Base-by-base conservation (phyloP, 1,140 invertebrate genomes). In the Agrilus planipennis region DNA sequence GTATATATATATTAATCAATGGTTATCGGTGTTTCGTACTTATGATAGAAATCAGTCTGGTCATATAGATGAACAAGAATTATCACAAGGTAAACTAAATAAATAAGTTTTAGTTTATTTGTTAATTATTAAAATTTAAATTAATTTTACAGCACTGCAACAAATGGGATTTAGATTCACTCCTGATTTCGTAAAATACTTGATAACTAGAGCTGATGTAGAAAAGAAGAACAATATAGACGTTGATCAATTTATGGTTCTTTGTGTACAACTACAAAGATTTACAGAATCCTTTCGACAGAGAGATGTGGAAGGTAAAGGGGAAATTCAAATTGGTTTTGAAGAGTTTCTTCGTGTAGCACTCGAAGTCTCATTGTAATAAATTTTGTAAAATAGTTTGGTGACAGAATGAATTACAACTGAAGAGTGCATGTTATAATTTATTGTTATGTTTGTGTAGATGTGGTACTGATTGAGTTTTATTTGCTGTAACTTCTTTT, bases 101-200 rank as follows among this genome's bases (percentile, higher is more conserved):
- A 12, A 38, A 25, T 25, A 40, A 41, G 14, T 39, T 14, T 21
- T 29, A 23, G 27, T 41, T 40, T 41, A 23, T 44, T 34, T 25
- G 35, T 36, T 5, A 31, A 16, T 19, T 6, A 41, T 30, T 32
- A 20, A 14, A 18, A 30, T 23, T 39, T 27, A 43, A 34, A 40
- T 39, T 45, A 42, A 47, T 14, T 32, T 68, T 62, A 54, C 69
- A 79, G 88, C 88, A 15, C 72, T 89, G 20, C 66, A 72, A 17
- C 80, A 85, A 68, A 90, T 92, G 88, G 89, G 88, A n/a, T 93
- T 88, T 53, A 71, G 78, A 28, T 79, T 93, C 42, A 73, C 79
- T 16, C 76, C 77, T 4, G 77, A 86, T 21, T 91, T 91, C 55
- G 73, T 84, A 10, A 71, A 72, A 36, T 78, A 80, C 46, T 59